phyloP scores from a whole-genome alignment of 2,113 vertebrate genomes.

The Phycodurus eques region DNA sequence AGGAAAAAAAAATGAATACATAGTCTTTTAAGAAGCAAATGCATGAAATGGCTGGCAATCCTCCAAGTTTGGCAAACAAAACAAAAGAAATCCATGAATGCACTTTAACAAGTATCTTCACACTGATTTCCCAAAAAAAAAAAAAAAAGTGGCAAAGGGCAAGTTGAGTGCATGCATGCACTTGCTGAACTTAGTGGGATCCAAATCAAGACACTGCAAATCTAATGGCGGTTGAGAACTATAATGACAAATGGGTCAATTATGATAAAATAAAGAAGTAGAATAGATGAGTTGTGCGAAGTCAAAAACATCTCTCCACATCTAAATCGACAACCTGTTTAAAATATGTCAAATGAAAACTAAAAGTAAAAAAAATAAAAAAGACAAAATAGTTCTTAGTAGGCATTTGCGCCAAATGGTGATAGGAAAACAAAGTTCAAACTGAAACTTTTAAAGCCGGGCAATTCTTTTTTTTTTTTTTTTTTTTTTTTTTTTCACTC shows the following conservation, averaged over 20 bases:
- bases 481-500: not conserved
- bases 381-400: conserved; percentile 72
- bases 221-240: conserved; percentile 77
- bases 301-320: conserved; percentile 59
- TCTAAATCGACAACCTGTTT: conserved; percentile 49
- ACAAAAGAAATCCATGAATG: conserved; percentile 66
- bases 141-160: conserved; percentile 78
- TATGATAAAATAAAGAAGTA: conserved; percentile 58
- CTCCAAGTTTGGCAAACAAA: conserved; percentile 82
- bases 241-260: conserved; percentile 44
- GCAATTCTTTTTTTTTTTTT: conserved; percentile 39
- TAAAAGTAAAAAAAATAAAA: conserved; percentile 29
- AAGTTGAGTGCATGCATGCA: conserved; percentile 67
- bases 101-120: conserved; percentile 81
- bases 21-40: conserved; percentile 85
- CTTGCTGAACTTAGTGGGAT: conserved; percentile 60
- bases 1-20: conserved; percentile 47
- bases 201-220: conserved; percentile 80
- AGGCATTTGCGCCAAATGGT: conserved; percentile 44
- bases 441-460: conserved; percentile 62
- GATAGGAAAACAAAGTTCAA: conserved; percentile 10
- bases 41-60: conserved; percentile 91
- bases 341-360: conserved; percentile 12
- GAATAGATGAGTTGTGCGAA: conserved; percentile 70
- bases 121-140: conserved; percentile 59